Percentiles rank a stretch among this genome's conserved stretches.
These are phyloP conservation scores for Napeogenes inachia DNA, from an alignment of 2,888 invertebrate genomes.

Conservation along the genomic window DNA sequence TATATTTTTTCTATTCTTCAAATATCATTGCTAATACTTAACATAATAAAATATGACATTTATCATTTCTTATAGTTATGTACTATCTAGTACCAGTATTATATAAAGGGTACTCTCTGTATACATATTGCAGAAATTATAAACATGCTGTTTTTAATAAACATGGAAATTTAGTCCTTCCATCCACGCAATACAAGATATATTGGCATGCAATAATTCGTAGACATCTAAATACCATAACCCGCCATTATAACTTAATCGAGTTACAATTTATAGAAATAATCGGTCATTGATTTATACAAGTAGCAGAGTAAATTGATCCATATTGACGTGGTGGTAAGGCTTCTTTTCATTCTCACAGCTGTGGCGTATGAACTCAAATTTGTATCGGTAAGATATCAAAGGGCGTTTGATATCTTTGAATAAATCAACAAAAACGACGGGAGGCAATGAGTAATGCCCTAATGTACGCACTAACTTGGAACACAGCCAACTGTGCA, in stretches of 20 bases:
- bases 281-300: slow-evolving; percentile 73
- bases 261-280: slow-evolving; percentile 68
- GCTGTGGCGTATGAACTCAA: slow-evolving; percentile 49
- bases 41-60: too few relatives aligned
- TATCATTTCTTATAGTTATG: too few relatives aligned
- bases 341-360: slow-evolving; percentile 34
- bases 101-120: too few relatives aligned
- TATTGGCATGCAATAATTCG: slow-evolving; percentile 13
- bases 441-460: slow-evolving; percentile 72
- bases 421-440: slow-evolving; percentile 77
- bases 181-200: slow-evolving; percentile 3
- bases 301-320: slow-evolving; percentile 31
- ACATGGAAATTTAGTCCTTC: slow-evolving; percentile 6
- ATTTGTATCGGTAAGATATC: slow-evolving; percentile 70
- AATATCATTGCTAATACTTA: too few relatives aligned
- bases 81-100: too few relatives aligned
- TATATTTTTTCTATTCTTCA: too few relatives aligned
- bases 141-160: background rate
- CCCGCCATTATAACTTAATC: slow-evolving; percentile 44
- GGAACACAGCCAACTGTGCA: slow-evolving; percentile 42
- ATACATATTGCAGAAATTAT: too few relatives aligned
- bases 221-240: slow-evolving; percentile 34
- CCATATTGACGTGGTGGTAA: slow-evolving; percentile 27
- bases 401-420: slow-evolving; percentile 68
- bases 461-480: slow-evolving; percentile 52